Percentiles rank a stretch among this genome's conserved stretches.
Evolutionary conservation across 2,888 invertebrate species (phyloP).

Genomic region (Tachina lurida): DNA sequence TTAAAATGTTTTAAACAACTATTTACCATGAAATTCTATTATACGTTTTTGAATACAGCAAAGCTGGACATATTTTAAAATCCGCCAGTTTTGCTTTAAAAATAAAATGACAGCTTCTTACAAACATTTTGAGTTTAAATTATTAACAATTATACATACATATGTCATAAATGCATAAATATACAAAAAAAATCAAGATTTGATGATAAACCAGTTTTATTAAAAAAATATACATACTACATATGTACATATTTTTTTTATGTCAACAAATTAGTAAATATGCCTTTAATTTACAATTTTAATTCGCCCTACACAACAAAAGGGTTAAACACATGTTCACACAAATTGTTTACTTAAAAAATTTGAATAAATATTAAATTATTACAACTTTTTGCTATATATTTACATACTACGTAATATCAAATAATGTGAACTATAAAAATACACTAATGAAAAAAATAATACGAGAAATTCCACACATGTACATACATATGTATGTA

Average conservation of each 20-base stretch:
- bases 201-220: constrained; percentile 16
- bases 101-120: too few relatives aligned
- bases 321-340: constrained; percentile 1
- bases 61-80: too few relatives aligned
- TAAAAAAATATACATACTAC: too few relatives aligned
- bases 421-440: constrained; percentile 6
- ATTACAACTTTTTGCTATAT: background rate
- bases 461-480: background rate
- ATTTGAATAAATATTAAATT: background rate
- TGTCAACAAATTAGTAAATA: background rate
- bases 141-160: too few relatives aligned
- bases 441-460: background rate
- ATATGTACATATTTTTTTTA: background rate
- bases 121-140: too few relatives aligned
- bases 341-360: background rate
- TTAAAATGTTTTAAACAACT: too few relatives aligned
- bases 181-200: too few relatives aligned
- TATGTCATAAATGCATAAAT: too few relatives aligned
- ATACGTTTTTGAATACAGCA: too few relatives aligned
- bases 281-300: constrained; percentile 4
- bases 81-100: too few relatives aligned
- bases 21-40: too few relatives aligned
- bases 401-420: background rate
- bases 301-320: constrained; percentile 26
- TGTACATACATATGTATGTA: constrained; percentile 9